Percentiles rank a stretch among this genome's conserved stretches.
Evolutionary conservation across 2,888 invertebrate species (phyloP).

Genomic region (Xestia ashworthii): DNA sequence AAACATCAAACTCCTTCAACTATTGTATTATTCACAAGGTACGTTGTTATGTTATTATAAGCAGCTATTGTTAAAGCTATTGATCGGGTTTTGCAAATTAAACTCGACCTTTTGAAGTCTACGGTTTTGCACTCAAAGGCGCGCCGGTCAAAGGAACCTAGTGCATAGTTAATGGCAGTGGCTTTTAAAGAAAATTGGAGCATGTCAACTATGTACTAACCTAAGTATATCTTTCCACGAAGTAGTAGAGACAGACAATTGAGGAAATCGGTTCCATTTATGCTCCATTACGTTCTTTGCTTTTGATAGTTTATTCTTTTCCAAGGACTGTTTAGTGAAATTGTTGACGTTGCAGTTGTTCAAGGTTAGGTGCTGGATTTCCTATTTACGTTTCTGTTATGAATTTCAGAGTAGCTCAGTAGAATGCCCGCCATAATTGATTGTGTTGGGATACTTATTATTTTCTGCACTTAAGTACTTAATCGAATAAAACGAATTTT

Average conservation of each 20-base stretch:
- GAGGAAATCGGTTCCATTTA: constrained; percentile 46
- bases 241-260: constrained; percentile 13
- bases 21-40: constrained; percentile 37
- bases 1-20: constrained; percentile 36
- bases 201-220: constrained; percentile 7
- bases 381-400: background rate
- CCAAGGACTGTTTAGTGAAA: constrained; percentile 16
- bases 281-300: constrained; percentile 28
- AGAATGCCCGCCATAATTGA: background rate
- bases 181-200: constrained; percentile 46
- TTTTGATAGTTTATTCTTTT: constrained; percentile 15
- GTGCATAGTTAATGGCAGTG: constrained; percentile 50
- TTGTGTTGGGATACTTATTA: background rate
- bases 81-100: constrained; percentile 49
- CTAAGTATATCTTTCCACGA: constrained; percentile 30
- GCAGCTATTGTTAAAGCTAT: constrained; percentile 52
- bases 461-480: too few species aligned
- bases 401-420: background rate
- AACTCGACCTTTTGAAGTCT: constrained; percentile 56
- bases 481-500: background rate
- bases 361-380: background rate
- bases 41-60: constrained; percentile 52
- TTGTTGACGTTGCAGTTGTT: background rate
- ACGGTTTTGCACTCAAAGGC: constrained; percentile 37
- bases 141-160: constrained; percentile 31